Base-by-base conservation (phyloP, 2,113 vertebrate genomes). In the Pterocles orientalis region DNA sequence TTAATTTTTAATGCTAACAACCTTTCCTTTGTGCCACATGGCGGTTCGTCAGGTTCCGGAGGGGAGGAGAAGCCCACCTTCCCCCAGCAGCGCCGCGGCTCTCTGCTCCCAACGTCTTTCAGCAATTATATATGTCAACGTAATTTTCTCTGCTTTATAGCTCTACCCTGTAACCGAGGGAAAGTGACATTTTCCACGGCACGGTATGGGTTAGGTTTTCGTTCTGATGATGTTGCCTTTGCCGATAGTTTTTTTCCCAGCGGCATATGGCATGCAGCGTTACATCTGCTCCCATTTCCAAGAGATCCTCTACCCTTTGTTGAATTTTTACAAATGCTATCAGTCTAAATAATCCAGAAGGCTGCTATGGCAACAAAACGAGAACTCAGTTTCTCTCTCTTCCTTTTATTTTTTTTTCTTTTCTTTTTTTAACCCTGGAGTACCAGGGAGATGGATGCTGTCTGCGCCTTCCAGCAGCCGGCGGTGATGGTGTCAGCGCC, bases 211-310 rank as follows among this genome's bases (percentile, higher is more conserved):
- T 84, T 85, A 95, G 77, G 86, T 87, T 91, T 83, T 88, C 75
- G 2, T 76, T 92, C 92, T 87, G 78, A 84, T 84, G 51, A 50
- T 79, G 69, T 78, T 96, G 94, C 66, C 78, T 95, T 88, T 95
- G 90, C 95, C 92, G 97, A 34, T 57, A 68, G 90, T 92, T 91
- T 82, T 96, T 95, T 82, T 91, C 68, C 85, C 68, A 15, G 78
- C 76, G 94, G 90, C 90, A 93, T 97, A 97, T 95, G 92, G 92
- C 88, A 95, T 17, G 4, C 90, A 61, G 20, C 33, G 53, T 73
- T 96, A 82, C 93, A 96, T 97, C 96, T 98, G 92, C 95, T 97
- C 86, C 82, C 71, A 78, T 90, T 97, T 91, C 94, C 94, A 87
- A 96, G 81, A 92, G 73, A 77, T 91, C 92, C 53, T 92, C 70